Percentiles rank a stretch among this genome's conserved stretches.
Conservation (phyloP, 2,888 invertebrate species). For the Acrocyrtus sp. region DNA sequence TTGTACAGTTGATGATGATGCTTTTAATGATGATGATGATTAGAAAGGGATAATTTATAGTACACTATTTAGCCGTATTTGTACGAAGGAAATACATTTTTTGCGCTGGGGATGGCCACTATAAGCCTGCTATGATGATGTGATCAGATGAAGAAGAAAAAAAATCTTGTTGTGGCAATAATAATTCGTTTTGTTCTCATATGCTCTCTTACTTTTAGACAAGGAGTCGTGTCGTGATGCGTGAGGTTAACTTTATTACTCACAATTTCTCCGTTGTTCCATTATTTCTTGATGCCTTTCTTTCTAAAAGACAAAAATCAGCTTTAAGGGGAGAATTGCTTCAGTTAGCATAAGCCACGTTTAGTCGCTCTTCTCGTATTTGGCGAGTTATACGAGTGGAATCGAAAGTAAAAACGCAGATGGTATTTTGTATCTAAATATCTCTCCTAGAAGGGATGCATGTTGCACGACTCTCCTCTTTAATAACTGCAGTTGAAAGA, state of each 20-base stretch:
- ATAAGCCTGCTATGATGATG: background rate
- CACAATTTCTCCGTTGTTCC: constrained; percentile 37
- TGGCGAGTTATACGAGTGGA: too few species aligned
- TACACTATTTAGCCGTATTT: constrained; percentile 33
- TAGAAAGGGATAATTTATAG: constrained; percentile 53
- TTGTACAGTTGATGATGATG: constrained; percentile 19
- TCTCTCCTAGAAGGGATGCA: too few species aligned
- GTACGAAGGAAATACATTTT: constrained; percentile 24
- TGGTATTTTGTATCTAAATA: too few species aligned
- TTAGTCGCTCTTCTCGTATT: too few species aligned
- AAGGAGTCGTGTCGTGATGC: constrained; percentile 44
- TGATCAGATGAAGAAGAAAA: too few species aligned
- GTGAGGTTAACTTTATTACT: constrained; percentile 50
- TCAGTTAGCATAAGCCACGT: too few species aligned
- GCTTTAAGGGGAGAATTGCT: too few species aligned
- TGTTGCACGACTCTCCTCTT: too few species aligned
- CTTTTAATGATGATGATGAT: constrained; percentile 49
- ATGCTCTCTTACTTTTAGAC: constrained; percentile 26
- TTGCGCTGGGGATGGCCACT: background rate
- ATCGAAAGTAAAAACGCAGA: background rate
- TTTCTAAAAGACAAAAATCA: too few species aligned
- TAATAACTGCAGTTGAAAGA: too few species aligned
- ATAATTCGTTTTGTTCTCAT: constrained; percentile 23
- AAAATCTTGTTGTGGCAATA: constrained; percentile 12
- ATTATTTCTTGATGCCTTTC: too few species aligned